Conservation (phyloP, 2,113 vertebrate species). For the Alethe diademata region DNA sequence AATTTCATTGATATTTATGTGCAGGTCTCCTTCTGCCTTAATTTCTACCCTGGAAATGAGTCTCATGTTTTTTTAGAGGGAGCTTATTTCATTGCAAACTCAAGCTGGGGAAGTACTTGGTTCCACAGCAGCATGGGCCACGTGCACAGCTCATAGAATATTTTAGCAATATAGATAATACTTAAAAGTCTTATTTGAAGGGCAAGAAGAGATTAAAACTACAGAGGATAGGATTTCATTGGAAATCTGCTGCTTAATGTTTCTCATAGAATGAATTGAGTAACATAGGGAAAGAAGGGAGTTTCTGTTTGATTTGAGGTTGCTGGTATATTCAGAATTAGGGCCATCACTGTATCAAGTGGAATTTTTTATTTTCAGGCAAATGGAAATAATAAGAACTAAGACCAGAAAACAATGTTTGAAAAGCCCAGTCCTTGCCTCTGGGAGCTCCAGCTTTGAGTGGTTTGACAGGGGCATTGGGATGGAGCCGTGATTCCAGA, state of each 20-base stretch:
- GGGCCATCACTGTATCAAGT: not conserved
- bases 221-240: slow-evolving; percentile 36
- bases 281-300: not conserved
- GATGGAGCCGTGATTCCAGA: not conserved
- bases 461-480: not conserved
- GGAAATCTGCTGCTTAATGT: slow-evolving; percentile 20
- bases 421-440: not conserved
- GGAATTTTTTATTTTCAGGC: not conserved
- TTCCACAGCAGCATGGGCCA: not conserved
- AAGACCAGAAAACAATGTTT: not conserved
- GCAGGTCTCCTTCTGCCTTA: not conserved
- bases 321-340: not conserved
- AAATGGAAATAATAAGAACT: not conserved
- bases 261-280: not conserved
- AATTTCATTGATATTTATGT: slow-evolving; percentile 14
- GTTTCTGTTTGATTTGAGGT: not conserved
- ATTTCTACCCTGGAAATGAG: not conserved
- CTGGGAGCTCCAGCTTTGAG: not conserved
- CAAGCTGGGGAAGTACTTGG: not conserved
- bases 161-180: slow-evolving; percentile 35
- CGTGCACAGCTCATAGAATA: not conserved
- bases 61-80: not conserved
- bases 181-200: slow-evolving; percentile 45
- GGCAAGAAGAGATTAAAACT: slow-evolving; percentile 49
- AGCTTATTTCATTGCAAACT: not conserved